Evolutionary conservation across 2,113 vertebrate species (phyloP).

Genomic region (Scopus umbretta): DNA sequence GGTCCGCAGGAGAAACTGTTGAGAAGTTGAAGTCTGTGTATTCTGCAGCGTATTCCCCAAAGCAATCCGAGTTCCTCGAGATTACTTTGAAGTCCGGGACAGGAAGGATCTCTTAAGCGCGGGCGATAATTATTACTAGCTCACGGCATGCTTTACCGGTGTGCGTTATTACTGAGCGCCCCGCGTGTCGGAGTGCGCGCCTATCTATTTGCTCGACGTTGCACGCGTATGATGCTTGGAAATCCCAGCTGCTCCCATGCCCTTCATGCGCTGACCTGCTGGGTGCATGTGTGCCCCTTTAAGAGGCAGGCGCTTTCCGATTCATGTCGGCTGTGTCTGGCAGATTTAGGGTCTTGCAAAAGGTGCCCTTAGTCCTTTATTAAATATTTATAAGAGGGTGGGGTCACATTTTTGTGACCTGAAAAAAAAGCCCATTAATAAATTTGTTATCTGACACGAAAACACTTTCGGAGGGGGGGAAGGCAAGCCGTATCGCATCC

Average conservation of each 20-base stretch:
- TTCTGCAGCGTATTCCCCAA: neutral
- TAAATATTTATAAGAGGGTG: conserved; percentile 78
- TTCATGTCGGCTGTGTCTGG: conserved; percentile 34
- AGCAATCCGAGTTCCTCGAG: neutral
- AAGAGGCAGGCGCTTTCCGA: conserved; percentile 44
- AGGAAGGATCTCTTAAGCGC: neutral
- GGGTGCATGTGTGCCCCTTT: conserved; percentile 29
- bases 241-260: neutral
- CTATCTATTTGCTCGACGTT: conserved; percentile 1
- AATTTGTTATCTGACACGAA: conserved; percentile 67
- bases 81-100: neutral
- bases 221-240: fast-evolving
- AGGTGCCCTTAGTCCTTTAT: conserved; percentile 47
- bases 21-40: neutral
- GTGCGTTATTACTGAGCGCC: neutral
- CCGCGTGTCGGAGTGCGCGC: neutral
- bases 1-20: neutral
- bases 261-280: neutral
- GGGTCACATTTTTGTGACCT: conserved; percentile 69
- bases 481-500: neutral
- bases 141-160: neutral
- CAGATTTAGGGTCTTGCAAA: conserved; percentile 64
- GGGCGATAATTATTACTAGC: neutral
- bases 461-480: conserved; percentile 64
- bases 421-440: conserved; percentile 72